phyloP scores from a whole-genome alignment of 2,888 invertebrate genomes.

The Eupithecia tripunctaria region DNA sequence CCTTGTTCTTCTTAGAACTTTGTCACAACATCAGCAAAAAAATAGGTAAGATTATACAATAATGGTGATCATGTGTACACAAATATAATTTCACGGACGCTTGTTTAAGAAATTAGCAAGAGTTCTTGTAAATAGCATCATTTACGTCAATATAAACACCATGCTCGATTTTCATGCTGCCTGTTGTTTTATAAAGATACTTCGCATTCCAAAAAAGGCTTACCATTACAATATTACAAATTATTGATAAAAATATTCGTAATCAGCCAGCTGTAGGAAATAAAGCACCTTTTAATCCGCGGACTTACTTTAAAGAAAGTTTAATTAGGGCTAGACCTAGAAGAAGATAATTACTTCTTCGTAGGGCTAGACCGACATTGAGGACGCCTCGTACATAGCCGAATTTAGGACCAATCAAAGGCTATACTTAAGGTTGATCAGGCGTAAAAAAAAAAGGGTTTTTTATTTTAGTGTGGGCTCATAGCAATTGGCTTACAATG shows the following conservation, averaged over 20 bases:
- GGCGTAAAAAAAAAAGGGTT: no score
- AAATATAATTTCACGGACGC: not conserved
- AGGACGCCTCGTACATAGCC: conserved; percentile 21
- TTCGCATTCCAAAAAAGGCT: conserved; percentile 52
- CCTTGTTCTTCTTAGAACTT: conserved; percentile 34
- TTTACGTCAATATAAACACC: not conserved
- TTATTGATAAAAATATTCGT: conserved; percentile 52
- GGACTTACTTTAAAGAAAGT: conserved; percentile 53
- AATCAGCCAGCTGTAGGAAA: conserved; percentile 63
- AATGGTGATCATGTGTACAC: not conserved
- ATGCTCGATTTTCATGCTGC: not conserved
- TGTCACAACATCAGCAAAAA: not conserved
- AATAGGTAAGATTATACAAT: conserved; percentile 1
- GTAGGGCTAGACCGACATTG: conserved; percentile 40
- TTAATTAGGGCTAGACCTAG: conserved; percentile 46
- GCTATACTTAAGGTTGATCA: not conserved
- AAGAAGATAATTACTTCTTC: no score
- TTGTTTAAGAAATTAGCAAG: not conserved
- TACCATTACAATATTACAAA: conserved; percentile 53
- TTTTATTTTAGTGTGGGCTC: no score
- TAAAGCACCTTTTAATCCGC: conserved; percentile 69
- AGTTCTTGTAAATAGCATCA: not conserved
- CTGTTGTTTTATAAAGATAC: conserved; percentile 1
- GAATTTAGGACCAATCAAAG: not conserved
- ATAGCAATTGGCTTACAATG: no score